Evolutionary conservation across 2,888 invertebrate genomes (phyloP).

Genomic region (Orchesella flavescens): DNA sequence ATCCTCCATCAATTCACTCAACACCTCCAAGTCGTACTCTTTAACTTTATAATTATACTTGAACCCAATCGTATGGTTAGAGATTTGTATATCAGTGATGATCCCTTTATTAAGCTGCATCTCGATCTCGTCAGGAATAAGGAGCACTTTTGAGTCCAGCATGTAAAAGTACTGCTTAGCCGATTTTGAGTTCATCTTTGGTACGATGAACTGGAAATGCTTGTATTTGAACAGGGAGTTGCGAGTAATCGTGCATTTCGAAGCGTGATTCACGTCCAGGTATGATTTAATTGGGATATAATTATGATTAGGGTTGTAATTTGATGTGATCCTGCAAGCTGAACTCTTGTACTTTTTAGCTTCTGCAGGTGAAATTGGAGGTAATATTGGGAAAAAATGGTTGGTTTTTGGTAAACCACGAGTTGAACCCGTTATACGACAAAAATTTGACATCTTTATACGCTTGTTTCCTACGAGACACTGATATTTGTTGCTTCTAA

Average conservation of each 20-base stretch:
- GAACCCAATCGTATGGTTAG: slow-evolving; percentile 57
- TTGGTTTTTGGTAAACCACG: slow-evolving; percentile 86
- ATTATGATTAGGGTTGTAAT: slow-evolving; percentile 59
- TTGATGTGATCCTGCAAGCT: slow-evolving; percentile 58
- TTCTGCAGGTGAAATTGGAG: slow-evolving; percentile 88
- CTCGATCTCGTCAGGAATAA: slow-evolving; percentile 48
- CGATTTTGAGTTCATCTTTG: neutral
- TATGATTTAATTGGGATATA: slow-evolving; percentile 51
- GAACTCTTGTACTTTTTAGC: slow-evolving; percentile 79
- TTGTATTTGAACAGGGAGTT: slow-evolving; percentile 59
- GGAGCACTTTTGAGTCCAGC: slow-evolving; percentile 37
- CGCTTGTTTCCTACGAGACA: too few species aligned
- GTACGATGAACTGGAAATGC: slow-evolving; percentile 51
- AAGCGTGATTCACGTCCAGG: slow-evolving; percentile 38
- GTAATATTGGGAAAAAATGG: slow-evolving; percentile 83
- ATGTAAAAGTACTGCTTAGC: slow-evolving; percentile 31
- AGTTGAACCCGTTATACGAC: slow-evolving; percentile 87
- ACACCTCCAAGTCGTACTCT: slow-evolving; percentile 57
- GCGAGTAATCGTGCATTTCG: slow-evolving; percentile 50
- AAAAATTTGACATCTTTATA: slow-evolving; percentile 76
- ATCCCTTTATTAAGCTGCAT: slow-evolving; percentile 49
- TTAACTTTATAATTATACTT: slow-evolving; percentile 59
- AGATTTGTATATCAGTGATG: slow-evolving; percentile 58
- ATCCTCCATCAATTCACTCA: slow-evolving; percentile 37
- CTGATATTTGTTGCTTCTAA: too few species aligned